These are phyloP conservation scores for Azorinus chamasolen DNA, from an alignment of 2,888 invertebrate species.

Conservation along the genomic window DNA sequence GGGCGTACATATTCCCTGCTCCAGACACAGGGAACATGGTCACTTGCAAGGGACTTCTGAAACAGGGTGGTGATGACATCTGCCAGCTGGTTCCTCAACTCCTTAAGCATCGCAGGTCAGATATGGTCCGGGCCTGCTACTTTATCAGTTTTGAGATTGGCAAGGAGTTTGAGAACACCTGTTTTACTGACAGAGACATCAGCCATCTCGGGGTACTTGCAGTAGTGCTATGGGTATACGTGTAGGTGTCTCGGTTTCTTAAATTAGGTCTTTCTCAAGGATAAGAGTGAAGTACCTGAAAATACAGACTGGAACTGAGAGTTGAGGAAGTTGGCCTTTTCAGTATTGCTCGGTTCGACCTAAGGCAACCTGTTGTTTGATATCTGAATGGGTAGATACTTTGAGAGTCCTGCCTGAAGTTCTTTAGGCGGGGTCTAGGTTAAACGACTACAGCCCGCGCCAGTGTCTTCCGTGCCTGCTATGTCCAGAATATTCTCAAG, in stretches of 20 bases:
- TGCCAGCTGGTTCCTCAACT: neutral
- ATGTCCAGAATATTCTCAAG: neutral
- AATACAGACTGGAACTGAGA: conserved; percentile 20
- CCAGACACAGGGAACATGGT: conserved; percentile 12
- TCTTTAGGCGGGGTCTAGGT: no score
- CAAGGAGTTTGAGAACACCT: neutral
- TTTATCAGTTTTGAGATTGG: neutral
- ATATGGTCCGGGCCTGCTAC: conserved; percentile 3
- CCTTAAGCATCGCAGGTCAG: conserved; percentile 6
- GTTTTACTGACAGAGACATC: neutral
- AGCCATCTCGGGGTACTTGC: neutral
- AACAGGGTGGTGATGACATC: conserved; percentile 1
- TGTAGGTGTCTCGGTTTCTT: neutral
- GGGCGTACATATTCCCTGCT: conserved; percentile 11
- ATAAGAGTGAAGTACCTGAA: neutral
- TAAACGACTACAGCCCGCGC: neutral
- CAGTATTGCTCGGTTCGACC: conserved; percentile 1
- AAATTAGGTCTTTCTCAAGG: neutral
- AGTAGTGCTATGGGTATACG: neutral
- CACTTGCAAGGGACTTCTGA: conserved; percentile 2
- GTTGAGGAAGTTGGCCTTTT: conserved; percentile 6
- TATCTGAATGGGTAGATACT: neutral
- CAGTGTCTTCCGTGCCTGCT: neutral
- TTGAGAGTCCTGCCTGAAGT: neutral
- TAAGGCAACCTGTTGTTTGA: neutral